Conservation (phyloP, 2,113 vertebrate genomes). For the Tonatia bakeri region DNA sequence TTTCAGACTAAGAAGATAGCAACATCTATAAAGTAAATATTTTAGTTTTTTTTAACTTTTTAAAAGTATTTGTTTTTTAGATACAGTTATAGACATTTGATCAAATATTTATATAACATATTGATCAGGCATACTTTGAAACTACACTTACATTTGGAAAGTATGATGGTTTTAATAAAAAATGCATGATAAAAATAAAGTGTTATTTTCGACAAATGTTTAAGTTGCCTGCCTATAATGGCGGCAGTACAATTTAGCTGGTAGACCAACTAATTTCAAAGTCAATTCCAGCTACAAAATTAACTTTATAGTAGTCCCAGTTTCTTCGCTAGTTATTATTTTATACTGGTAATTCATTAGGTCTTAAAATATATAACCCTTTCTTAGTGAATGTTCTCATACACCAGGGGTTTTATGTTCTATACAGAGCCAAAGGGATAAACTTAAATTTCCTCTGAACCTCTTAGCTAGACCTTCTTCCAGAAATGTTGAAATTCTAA, state of each 20-base stretch:
- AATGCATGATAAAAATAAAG: neutral
- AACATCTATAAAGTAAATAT: neutral
- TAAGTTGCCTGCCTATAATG: neutral
- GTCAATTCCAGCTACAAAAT: neutral
- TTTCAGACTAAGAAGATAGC: neutral
- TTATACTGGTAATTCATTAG: neutral
- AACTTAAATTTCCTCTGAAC: conserved; percentile 24
- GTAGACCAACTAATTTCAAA: conserved; percentile 5
- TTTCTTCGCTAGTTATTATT: neutral
- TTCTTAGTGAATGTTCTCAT: neutral
- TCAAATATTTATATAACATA: neutral
- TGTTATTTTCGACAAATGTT: neutral
- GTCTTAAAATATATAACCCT: neutral
- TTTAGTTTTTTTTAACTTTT: neutral
- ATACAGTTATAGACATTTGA: neutral
- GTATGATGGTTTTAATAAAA: neutral
- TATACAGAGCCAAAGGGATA: neutral
- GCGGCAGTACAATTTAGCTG: neutral
- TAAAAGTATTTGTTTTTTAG: neutral
- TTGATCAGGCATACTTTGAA: neutral
- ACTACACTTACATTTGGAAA: neutral
- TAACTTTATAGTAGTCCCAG: neutral
- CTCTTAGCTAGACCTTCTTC: neutral
- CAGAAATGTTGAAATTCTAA: conserved; percentile 19
- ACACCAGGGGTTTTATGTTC: neutral